Base-by-base conservation (phyloP, 2,797 vertebrate genomes). In the Zenarchopterus dispar region DNA sequence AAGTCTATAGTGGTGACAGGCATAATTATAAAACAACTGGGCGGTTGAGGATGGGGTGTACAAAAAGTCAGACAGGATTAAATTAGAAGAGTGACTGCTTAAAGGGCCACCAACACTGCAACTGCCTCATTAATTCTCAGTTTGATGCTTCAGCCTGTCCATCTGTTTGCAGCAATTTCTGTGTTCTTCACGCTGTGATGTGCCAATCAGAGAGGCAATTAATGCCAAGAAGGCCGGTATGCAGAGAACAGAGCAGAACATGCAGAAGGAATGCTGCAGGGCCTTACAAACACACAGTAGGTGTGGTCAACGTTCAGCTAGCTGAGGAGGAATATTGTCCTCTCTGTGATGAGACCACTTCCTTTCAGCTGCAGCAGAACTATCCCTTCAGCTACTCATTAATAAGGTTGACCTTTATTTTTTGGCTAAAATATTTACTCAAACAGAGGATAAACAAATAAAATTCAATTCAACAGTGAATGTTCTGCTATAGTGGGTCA, bases 21-120 rank as follows among this genome's bases (percentile, higher is more conserved):
- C n/a, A 48, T 62, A 47, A 62, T 81, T 75, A 62, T 50, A 42
- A 56, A 73, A 71, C 39, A 67, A 61, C 8, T 23, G 18, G 10
- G 33, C 3, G 42, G 26, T 10, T 31, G 41, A 47, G n/a, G 28
- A 7, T 28, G 51, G 18, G 58, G 70, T 44, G 57, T 42, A 46
- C 1, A 0, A 54, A 64, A 50, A 60, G 22, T 11, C 36, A 39
- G 71, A 18, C 10, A 17, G 55, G 55, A 80, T 61, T 52, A 36
- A 55, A 66, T 24, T 47, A 10, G 19, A 49, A 56, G 26, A 45
- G 46, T 33, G 50, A 47, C 47, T 28, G 58, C 66, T 41, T 62
- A 50, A 46, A 61, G 10, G 39, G 7, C 33, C 19, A 45, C 28
- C 56, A 52, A 41, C 8, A 0, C 33, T 1, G 31, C 15, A 42